phyloP scores from a whole-genome alignment of 2,797 vertebrate species.

The Propithecus deckenii region DNA sequence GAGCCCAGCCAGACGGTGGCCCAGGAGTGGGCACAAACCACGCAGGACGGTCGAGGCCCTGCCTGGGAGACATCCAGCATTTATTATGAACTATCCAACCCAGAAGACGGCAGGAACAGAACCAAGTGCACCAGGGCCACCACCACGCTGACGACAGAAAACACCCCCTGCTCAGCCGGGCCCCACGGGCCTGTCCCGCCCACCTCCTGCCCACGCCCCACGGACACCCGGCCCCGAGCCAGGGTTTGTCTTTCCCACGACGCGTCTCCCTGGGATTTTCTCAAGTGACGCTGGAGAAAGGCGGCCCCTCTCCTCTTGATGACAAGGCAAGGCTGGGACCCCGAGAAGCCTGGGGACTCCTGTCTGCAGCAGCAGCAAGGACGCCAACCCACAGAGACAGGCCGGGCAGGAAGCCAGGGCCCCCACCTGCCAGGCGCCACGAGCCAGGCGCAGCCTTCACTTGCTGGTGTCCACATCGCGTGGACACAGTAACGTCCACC shows the following conservation, averaged over 20 bases:
- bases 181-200: neutral
- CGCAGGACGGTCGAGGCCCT: neutral
- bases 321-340: neutral
- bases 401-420: neutral
- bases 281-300: neutral
- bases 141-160: too few species aligned
- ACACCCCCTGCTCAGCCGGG: too few species aligned
- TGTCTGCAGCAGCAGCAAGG: neutral
- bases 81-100: too few species aligned
- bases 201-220: neutral
- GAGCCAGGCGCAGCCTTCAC: too few species aligned
- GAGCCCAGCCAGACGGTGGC: neutral
- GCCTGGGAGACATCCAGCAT: neutral
- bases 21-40: neutral
- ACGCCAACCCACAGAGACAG: too few species aligned
- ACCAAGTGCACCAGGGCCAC: neutral
- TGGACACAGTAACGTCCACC: neutral
- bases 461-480: neutral
- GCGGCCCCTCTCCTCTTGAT: too few species aligned
- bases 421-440: neutral
- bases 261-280: neutral
- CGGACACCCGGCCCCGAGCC: neutral
- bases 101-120: neutral
- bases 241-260: neutral
- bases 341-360: neutral